phyloP scores from a whole-genome alignment of 2,113 vertebrate genomes.

The Oncorhynchus mykiss region DNA sequence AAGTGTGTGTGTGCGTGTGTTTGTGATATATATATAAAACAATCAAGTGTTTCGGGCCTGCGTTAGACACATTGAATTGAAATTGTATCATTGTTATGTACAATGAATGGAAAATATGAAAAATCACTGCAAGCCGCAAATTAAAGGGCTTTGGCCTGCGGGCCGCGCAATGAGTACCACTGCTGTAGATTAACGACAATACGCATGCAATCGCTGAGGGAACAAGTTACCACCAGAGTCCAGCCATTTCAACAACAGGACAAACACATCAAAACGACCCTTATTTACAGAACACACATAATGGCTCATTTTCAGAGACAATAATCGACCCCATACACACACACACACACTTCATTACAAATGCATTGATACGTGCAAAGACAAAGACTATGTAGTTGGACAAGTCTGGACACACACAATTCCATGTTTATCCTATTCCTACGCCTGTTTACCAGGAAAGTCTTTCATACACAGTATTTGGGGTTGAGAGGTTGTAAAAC shows the following conservation, averaged over 20 bases:
- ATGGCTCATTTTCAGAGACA: conserved; percentile 38
- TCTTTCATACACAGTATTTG: conserved; percentile 29
- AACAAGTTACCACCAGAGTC: conserved; percentile 22
- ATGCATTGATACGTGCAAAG: background rate
- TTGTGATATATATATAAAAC: fast-evolving
- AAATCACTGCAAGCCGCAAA: too few species aligned
- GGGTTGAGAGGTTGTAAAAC: conserved; percentile 25
- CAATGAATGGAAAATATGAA: too few species aligned
- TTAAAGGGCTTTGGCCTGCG: too few species aligned
- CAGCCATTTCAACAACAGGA: conserved; percentile 34
- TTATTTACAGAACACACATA: conserved; percentile 51
- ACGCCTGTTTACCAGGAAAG: conserved; percentile 17
- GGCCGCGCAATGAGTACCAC: too few species aligned
- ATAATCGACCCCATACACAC: conserved; percentile 39
- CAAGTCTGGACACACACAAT: background rate
- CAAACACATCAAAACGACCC: conserved; percentile 24
- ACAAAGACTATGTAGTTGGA: background rate
- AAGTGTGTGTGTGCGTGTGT: too few species aligned
- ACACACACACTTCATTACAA: conserved; percentile 21
- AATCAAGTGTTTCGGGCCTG: too few species aligned
- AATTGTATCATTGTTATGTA: too few species aligned
- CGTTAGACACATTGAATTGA: too few species aligned
- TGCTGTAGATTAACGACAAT: background rate
- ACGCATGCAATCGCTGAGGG: conserved; percentile 28
- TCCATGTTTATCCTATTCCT: background rate